Conservation (phyloP, 2,113 vertebrate genomes). For the Nothoprocta perdicaria region DNA sequence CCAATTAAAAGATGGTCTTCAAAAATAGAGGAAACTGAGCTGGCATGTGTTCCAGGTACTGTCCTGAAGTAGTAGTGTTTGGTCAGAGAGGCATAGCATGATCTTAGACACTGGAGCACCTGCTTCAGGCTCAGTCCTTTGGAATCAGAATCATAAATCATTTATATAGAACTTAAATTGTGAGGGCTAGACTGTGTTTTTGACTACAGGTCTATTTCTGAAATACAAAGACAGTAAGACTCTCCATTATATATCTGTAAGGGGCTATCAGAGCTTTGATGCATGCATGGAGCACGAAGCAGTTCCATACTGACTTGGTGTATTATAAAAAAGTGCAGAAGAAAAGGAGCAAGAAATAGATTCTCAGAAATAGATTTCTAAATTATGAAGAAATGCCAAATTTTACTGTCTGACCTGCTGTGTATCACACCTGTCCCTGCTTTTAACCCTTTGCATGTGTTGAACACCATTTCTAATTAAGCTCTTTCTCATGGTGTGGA, state of each 20-base stretch:
- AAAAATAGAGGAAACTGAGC: background rate
- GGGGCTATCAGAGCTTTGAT: background rate
- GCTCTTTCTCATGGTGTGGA: fast-evolving
- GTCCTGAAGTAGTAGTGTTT: background rate
- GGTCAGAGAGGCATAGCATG: background rate
- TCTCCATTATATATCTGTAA: background rate
- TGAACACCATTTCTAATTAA: background rate
- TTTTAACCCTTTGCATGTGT: fast-evolving
- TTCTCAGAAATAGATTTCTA: background rate
- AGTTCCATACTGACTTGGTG: fast-evolving
- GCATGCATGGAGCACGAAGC: fast-evolving
- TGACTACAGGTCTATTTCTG: fast-evolving
- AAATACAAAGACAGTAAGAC: background rate
- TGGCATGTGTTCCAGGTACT: fast-evolving
- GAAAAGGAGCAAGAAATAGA: background rate
- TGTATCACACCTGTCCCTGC: fast-evolving
- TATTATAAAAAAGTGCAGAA: fast-evolving
- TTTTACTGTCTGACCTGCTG: background rate
- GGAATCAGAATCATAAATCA: background rate
- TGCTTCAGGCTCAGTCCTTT: background rate
- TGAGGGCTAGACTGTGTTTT: fast-evolving
- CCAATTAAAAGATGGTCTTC: background rate
- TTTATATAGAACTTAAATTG: background rate
- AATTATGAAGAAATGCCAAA: background rate
- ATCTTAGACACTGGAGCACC: background rate